Evolutionary conservation across 2,888 invertebrate genomes (phyloP).

Genomic region (Dryococelus australis): DNA sequence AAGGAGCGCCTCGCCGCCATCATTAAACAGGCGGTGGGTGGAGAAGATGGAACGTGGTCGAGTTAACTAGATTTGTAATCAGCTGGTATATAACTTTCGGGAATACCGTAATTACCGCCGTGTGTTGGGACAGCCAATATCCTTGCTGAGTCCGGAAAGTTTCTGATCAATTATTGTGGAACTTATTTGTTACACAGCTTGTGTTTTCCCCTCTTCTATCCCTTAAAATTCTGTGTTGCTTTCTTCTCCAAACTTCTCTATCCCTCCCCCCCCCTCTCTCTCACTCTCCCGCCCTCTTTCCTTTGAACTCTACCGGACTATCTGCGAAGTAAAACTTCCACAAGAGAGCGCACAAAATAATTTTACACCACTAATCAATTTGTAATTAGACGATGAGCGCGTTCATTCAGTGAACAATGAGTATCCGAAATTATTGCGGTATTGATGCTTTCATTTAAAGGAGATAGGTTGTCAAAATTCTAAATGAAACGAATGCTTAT

Average conservation of each 20-base stretch:
- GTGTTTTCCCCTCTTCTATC: no score
- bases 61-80: constrained; percentile 38
- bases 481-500: no score
- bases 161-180: constrained; percentile 2
- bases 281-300: no score
- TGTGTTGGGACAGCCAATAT: background rate
- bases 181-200: background rate
- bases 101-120: constrained; percentile 28
- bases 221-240: no score
- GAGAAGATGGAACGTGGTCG: constrained; percentile 16
- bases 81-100: constrained; percentile 31
- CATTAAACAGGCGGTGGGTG: constrained; percentile 12
- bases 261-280: no score
- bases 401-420: background rate
- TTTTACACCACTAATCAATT: background rate
- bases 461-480: no score
- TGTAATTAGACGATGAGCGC: background rate
- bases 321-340: background rate
- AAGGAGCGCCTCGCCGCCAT: constrained; percentile 19
- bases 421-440: background rate
- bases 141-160: background rate
- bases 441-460: background rate
- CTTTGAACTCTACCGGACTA: background rate
- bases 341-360: background rate
- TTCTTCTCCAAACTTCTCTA: no score